Percentiles rank a stretch among this genome's conserved stretches.
These are phyloP conservation scores for Psittacula cyanocephala DNA, from an alignment of 2,113 vertebrate genomes.

Conservation along the genomic window DNA sequence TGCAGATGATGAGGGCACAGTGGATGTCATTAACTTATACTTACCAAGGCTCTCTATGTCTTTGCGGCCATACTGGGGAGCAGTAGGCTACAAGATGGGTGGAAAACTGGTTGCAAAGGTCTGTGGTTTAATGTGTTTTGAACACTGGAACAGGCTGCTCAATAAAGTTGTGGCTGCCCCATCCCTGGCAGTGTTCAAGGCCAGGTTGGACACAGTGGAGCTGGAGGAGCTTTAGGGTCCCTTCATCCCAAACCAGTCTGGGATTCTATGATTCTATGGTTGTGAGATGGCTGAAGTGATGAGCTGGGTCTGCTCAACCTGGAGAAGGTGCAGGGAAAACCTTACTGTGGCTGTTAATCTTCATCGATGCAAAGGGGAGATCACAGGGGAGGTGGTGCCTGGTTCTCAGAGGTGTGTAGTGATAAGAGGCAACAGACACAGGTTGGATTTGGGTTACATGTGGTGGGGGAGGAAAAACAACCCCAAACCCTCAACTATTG, in stretches of 20 bases:
- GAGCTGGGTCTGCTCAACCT: background rate
- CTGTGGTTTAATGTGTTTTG: background rate
- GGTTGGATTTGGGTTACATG: background rate
- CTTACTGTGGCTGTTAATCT: background rate
- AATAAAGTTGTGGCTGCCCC: too few relatives aligned
- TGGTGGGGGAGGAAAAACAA: background rate
- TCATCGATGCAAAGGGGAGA: background rate
- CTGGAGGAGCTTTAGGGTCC: background rate
- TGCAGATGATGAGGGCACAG: background rate
- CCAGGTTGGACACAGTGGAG: too few relatives aligned
- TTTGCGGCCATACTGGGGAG: background rate
- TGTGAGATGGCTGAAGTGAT: background rate
- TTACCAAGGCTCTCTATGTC: background rate
- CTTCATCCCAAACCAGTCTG: background rate
- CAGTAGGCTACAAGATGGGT: background rate
- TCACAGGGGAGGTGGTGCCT: background rate
- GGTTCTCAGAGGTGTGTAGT: background rate
- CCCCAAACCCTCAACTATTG: background rate
- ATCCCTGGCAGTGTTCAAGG: too few relatives aligned
- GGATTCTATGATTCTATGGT: background rate
- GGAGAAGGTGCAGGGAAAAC: background rate
- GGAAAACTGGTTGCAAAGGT: background rate
- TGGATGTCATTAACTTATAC: background rate
- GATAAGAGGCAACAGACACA: background rate
- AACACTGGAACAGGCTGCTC: too few relatives aligned